Evolutionary conservation across 2,113 vertebrate genomes (phyloP), one percentile per base, ranked within the genome.

Genomic region (Heliornis fulica): DNA sequence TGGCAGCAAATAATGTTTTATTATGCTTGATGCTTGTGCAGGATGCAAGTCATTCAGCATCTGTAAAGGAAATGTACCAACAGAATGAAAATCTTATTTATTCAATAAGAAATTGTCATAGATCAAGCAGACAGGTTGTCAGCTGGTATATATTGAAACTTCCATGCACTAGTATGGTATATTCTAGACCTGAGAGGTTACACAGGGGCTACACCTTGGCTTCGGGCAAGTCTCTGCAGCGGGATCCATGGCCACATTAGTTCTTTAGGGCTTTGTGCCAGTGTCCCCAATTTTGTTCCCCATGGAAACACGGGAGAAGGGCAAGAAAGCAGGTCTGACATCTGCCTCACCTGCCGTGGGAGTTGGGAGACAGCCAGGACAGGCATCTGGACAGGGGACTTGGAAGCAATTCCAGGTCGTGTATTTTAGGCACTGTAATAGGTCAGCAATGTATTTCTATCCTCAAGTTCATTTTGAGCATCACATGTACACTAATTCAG

Each of bases 331-430:
- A 63, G 80, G 10, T 84, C 64, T 92, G 83, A 94, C 80, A 89
- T 86, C 76, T 92, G 76, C 32, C 80, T 95, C 89, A 95, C 86
- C 94, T 96, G 93, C 76, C 60, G 5, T 1, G 11, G 77, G 83
- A 78, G 34, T 2, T 96, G 91, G 86, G 64, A 70, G 38, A 38
- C 56, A 89, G 86, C 91, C 94, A 94, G 83, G 68, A 66, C 29
- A 16, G 7, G 83, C 91, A 90, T 92, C 89, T 94, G 95, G 91
- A 59, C 11, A 0, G 0, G 23, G 77, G 61, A 82, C 7, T 5
- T 87, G 84, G 87, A 94, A 95, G 61, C 69, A 41, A 76, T 79
- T 93, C 77, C 91, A 89, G 21, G 51, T 79, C 80, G 54, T 65
- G 83, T 54, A 28, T 71, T 92, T 81, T 31, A 90, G 41, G 76